Evolutionary conservation across 2,888 invertebrate species (phyloP).

Genomic region (Athetis lepigone): DNA sequence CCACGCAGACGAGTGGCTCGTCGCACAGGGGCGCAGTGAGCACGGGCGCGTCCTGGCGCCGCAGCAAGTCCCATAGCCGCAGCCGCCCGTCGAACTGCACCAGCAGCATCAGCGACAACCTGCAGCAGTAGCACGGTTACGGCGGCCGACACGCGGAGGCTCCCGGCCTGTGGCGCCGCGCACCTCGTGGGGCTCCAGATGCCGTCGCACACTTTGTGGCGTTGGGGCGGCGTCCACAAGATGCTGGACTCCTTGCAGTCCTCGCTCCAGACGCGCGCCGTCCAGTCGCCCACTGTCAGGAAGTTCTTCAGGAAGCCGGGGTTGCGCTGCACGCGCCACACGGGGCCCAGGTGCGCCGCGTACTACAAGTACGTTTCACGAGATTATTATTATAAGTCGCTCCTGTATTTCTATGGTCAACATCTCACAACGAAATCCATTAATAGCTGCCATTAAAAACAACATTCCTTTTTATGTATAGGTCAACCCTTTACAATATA

Average conservation of each 20-base stretch:
- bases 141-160: too few relatives aligned
- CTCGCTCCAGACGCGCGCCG: slow-evolving; percentile 97
- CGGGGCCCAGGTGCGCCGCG: slow-evolving; percentile 94
- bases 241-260: slow-evolving; percentile 97
- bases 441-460: too few relatives aligned
- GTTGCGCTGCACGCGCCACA: slow-evolving; percentile 96
- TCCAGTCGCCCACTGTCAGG: slow-evolving; percentile 98
- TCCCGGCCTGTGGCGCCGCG: background rate
- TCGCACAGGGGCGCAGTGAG: slow-evolving; percentile 89
- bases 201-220: slow-evolving; percentile 93
- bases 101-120: slow-evolving; percentile 95
- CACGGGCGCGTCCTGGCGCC: slow-evolving; percentile 94
- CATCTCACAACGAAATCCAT: background rate
- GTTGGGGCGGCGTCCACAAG: slow-evolving; percentile 94
- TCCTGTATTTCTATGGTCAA: background rate
- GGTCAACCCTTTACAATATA: too few relatives aligned
- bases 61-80: slow-evolving; percentile 96
- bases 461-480: too few relatives aligned
- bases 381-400: background rate
- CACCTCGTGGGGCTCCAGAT: slow-evolving; percentile 96
- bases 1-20: slow-evolving; percentile 87
- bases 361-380: slow-evolving; percentile 85
- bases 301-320: slow-evolving; percentile 98
- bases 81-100: slow-evolving; percentile 95
- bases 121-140: slow-evolving; percentile 65